A percentile compares a stretch with the other conserved stretches of the same genome.
These are phyloP conservation scores for Lerema accius DNA, from an alignment of 1,140 invertebrate species.

Conservation along the genomic window DNA sequence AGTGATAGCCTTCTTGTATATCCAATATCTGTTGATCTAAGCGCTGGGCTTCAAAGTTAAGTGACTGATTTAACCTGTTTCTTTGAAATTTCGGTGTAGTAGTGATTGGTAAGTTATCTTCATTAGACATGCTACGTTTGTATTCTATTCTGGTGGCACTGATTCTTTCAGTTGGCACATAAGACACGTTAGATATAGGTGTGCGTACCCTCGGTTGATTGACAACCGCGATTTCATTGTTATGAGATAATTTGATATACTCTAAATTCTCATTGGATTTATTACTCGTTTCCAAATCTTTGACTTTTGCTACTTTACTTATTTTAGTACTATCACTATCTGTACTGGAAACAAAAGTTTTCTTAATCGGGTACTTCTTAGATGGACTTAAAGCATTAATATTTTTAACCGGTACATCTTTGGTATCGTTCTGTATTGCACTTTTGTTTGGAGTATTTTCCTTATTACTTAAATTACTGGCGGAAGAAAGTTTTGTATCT, in stretches of 20 bases:
- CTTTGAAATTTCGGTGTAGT: constrained; percentile 76
- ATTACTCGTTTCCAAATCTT: constrained; percentile 75
- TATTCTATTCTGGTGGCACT: constrained; percentile 54
- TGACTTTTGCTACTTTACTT: constrained; percentile 76
- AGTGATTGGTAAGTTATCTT: constrained; percentile 60
- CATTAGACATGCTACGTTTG: constrained; percentile 67
- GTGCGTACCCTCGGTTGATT: constrained; percentile 80
- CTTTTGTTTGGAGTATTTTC: constrained; percentile 64
- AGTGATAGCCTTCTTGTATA: constrained; percentile 77
- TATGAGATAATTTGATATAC: constrained; percentile 75
- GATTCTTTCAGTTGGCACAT: constrained; percentile 68
- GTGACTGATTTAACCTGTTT: constrained; percentile 78
- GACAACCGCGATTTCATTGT: constrained; percentile 78
- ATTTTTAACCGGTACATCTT: constrained; percentile 73
- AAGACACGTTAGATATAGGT: constrained; percentile 76
- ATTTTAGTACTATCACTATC: constrained; percentile 69
- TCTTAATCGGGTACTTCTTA: constrained; percentile 75
- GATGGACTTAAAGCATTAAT: constrained; percentile 76
- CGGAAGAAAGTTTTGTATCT: constrained; percentile 45
- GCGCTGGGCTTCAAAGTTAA: constrained; percentile 75
- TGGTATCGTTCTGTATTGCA: constrained; percentile 76
- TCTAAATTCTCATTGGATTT: constrained; percentile 77
- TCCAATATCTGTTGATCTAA: constrained; percentile 80
- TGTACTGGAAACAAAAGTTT: constrained; percentile 66
- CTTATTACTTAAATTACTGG: constrained; percentile 54